Evolutionary conservation across 1,140 invertebrate genomes (phyloP), one percentile per base, ranked within the genome.

Genomic region (Uloborus diversus): DNA sequence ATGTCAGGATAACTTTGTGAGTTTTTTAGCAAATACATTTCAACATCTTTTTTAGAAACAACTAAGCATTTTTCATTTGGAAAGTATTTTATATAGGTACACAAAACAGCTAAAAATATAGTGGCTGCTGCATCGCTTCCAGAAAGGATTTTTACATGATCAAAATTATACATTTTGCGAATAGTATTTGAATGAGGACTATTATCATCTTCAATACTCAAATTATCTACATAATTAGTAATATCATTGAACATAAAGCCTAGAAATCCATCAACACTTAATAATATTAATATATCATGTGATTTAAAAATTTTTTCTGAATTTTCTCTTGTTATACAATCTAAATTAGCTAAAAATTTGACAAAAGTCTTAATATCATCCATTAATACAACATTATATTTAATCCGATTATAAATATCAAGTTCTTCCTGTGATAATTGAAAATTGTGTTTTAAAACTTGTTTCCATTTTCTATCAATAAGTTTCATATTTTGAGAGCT

Each of bases 161-260:
- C 47, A 4, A 69, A 53, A 32, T 32, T 7, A 53, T 69, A 69
- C 27, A 69, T 69, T 53, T 53, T 1, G 9, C 49, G 27, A 33
- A 69, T 13, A 20, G 27, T 53, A n/a, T 69, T 25, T 1, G 23
- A 14, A 53, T 69, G 49, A 2, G 1, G 17, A n/a, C 14, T 20
- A 5, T 53, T 28, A 32, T 25, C 47, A 30, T 7, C 23, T 9
- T n/a, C 7, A 25, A 27, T 47, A 25, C 56, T 69, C 25, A 69
- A 53, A 53, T 69, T 51, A 32, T 69, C 49, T n/a, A 69, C 14
- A n/a, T 69, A 69, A 69, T 69, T 53, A 33, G 51, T 69, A 3
- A 69, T 32, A 56, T 69, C 66, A 20, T 11, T 33, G 20, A 35
- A 35, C 20, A 3, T 9, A 56, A 53, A 69, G 20, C 66, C 66